Base-by-base conservation (phyloP, 2,888 invertebrate species). In the Podabrus alpinus region DNA sequence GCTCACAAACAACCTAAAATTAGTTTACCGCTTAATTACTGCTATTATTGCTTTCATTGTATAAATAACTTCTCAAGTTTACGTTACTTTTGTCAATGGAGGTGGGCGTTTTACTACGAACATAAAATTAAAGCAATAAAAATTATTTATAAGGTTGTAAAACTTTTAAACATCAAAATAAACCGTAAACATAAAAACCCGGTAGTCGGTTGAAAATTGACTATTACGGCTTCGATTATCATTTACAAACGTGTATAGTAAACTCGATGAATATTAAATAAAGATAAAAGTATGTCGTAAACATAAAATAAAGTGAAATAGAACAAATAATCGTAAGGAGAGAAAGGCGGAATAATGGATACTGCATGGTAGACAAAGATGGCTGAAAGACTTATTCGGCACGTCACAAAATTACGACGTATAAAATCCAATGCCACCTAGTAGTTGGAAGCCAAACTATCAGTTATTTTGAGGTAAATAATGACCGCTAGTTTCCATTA, bases 361-460 rank as follows among this genome's bases (percentile, higher is more conserved):
- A 75, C 64, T 25, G 71, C 15, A 9, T 5, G 29, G 5, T 13
- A 25, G 24, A 72, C 45, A 72, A 61, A 59, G 71, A 74, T 17
- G 17, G 16, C 16, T 15, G 68, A 11, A 59, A 15, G 15, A 25
- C 67, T 68, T 70, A 78, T 75, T 73, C 72, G 76, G 74, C 73
- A 76, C 73, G 69, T 76, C 68, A 73, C 77, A 75, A 71, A 77
- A 77, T 77, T 78, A 75, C 71, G n/a, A 45, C 45, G 45, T 45
- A 66, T 62, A 73, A 68, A 66, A 73, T 73, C 74, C 69, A 72
- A 78, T 83, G 86, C 87, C 87, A 86, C 82, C 86, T 86, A 86
- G 81, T 82, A 82, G 84, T 82, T 83, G 84, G 83, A 82, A 80
- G 85, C 84, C 81, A 80, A 84, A 86, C 86, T 86, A 77, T 77